Evolutionary conservation across 2,888 invertebrate species (phyloP).

Genomic region (Campaea margaritaria): DNA sequence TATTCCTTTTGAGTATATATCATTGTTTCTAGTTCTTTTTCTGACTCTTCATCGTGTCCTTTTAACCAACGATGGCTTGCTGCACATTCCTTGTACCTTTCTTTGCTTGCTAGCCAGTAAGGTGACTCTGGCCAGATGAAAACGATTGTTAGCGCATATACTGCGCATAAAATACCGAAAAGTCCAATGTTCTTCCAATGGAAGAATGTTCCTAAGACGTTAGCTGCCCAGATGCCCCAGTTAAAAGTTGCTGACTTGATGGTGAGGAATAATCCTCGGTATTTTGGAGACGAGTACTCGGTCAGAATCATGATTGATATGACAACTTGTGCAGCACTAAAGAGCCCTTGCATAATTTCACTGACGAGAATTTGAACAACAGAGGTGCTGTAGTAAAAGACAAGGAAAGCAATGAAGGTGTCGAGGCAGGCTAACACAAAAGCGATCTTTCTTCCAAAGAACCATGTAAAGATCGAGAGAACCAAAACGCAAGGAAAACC

Average conservation of each 20-base stretch:
- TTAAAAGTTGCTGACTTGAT: slow-evolving; percentile 48
- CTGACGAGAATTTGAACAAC: slow-evolving; percentile 45
- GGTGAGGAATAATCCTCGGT: slow-evolving; percentile 51
- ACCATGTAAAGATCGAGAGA: slow-evolving; percentile 36
- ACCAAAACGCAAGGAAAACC: slow-evolving; percentile 47
- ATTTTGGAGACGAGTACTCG: slow-evolving; percentile 52
- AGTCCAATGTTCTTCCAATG: slow-evolving; percentile 50
- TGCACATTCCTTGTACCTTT: slow-evolving; percentile 51
- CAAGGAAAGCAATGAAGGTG: slow-evolving; percentile 36
- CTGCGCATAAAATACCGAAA: slow-evolving; percentile 37
- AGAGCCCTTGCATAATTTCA: slow-evolving; percentile 45
- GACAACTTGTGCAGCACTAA: slow-evolving; percentile 43
- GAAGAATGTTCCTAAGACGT: slow-evolving; percentile 51
- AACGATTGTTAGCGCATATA: slow-evolving; percentile 36
- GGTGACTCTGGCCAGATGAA: slow-evolving; percentile 55
- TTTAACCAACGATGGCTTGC: slow-evolving; percentile 53
- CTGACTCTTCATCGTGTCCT: slow-evolving; percentile 48
- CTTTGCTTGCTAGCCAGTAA: slow-evolving; percentile 58
- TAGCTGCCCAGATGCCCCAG: slow-evolving; percentile 53
- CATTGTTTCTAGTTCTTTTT: slow-evolving; percentile 51
- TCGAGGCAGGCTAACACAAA: slow-evolving; percentile 37
- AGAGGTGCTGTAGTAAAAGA: slow-evolving; percentile 45
- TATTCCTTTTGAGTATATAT: slow-evolving; percentile 49
- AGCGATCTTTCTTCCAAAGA: slow-evolving; percentile 45
- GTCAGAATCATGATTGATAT: slow-evolving; percentile 45